These are phyloP conservation scores for Harpegnathos saltator DNA, from an alignment of 1,140 invertebrate species.

Conservation along the genomic window DNA sequence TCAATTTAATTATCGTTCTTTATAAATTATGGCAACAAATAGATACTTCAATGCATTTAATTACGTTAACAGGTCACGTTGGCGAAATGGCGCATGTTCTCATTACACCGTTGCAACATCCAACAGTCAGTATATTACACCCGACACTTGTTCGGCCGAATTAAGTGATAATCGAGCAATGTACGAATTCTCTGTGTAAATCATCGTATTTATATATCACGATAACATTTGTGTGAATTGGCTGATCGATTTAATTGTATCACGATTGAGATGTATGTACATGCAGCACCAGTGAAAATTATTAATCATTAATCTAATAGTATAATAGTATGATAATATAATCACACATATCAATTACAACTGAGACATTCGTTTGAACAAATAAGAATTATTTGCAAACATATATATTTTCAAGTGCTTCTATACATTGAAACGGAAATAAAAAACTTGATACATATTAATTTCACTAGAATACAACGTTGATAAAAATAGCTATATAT, in stretches of 20 bases:
- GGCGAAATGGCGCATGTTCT: slow-evolving; percentile 64
- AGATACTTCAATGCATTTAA: slow-evolving; percentile 2
- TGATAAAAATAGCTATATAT: slow-evolving; percentile 43
- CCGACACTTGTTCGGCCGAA: slow-evolving; percentile 58
- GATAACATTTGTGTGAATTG: slow-evolving; percentile 37
- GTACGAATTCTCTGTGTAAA: slow-evolving; percentile 18
- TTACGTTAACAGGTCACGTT: slow-evolving; percentile 54
- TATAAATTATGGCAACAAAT: background rate
- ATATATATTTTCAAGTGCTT: slow-evolving; percentile 43
- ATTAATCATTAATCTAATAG: slow-evolving; percentile 11
- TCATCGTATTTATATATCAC: slow-evolving; percentile 26
- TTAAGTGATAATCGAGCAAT: slow-evolving; percentile 14
- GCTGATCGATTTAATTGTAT: slow-evolving; percentile 6
- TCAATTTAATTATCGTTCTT: slow-evolving; percentile 5
- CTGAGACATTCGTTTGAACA: slow-evolving; percentile 22
- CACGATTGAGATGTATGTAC: slow-evolving; percentile 21
- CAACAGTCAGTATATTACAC: slow-evolving; percentile 62
- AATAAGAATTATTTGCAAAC: slow-evolving; percentile 47
- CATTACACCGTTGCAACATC: slow-evolving; percentile 59
- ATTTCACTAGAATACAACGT: background rate
- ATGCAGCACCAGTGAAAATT: background rate
- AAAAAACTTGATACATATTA: slow-evolving; percentile 27
- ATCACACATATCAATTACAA: background rate
- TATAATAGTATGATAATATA: too few relatives aligned
- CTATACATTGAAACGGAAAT: slow-evolving; percentile 37